Evolutionary conservation across 2,113 vertebrate genomes (phyloP).

Genomic region (Mohoua ochrocephala): DNA sequence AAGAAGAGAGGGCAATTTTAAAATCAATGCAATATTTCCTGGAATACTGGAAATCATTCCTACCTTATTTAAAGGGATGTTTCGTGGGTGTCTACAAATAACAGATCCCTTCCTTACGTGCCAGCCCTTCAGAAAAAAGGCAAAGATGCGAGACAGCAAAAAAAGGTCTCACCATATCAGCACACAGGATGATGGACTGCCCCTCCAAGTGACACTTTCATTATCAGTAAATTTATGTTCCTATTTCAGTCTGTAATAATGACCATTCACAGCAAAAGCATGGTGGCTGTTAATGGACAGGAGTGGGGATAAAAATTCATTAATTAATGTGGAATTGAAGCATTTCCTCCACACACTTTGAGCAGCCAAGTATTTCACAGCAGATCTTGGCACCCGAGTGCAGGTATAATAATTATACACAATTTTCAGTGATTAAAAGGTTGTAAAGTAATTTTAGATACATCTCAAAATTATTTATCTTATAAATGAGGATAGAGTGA

Average conservation of each 20-base stretch:
- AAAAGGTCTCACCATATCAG: constrained; percentile 72
- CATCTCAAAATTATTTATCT: constrained; percentile 77
- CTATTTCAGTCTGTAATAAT: constrained; percentile 91
- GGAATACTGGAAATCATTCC: not conserved
- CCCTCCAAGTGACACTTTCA: constrained; percentile 91
- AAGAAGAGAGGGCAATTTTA: constrained; percentile 51
- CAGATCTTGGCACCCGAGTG: constrained; percentile 70
- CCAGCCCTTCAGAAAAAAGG: constrained; percentile 45
- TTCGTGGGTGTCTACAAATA: constrained; percentile 51
- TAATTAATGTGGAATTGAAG: constrained; percentile 83
- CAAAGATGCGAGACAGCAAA: constrained; percentile 61
- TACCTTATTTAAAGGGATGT: constrained; percentile 37
- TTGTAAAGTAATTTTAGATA: constrained; percentile 77
- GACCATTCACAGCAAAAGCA: constrained; percentile 80
- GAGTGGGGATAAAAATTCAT: constrained; percentile 78
- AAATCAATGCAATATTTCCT: constrained; percentile 65
- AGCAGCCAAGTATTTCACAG: constrained; percentile 72
- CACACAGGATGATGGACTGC: constrained; percentile 78
- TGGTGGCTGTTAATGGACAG: constrained; percentile 84
- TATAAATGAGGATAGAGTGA: constrained; percentile 69
- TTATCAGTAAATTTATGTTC: constrained; percentile 91
- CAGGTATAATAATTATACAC: constrained; percentile 77
- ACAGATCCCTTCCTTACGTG: constrained; percentile 8
- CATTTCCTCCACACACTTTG: constrained; percentile 68
- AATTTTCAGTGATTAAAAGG: constrained; percentile 79